Evolutionary conservation across 2,113 vertebrate species (phyloP), one percentile per base, ranked within the genome.

Genomic region (Oryzias javanicus): DNA sequence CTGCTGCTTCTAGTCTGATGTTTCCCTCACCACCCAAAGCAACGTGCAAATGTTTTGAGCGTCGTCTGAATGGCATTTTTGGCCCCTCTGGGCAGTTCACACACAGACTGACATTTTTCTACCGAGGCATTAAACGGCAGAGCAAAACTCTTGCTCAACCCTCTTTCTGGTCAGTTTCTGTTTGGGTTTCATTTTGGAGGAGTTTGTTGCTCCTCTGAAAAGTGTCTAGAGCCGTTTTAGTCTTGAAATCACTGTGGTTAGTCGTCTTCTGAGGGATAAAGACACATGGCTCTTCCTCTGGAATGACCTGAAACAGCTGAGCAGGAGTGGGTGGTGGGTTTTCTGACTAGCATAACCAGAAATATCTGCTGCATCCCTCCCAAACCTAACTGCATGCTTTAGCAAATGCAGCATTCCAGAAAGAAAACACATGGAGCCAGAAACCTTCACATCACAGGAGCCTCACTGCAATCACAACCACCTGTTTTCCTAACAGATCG

Each of bases 271-370:
- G 12, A 45, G 67, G 69, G 63, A 79, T 74, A 48, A 69, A 72
- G 83, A 78, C 80, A 86, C 74, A 80, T 78, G 76, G 63, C 60
- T 72, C 69, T 61, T 47, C 22, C 84, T 80, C 74, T 81, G 85
- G 87, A 90, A 89, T 87, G 79, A 75, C 61, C 79, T 44, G 58
- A 87, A 91, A 88, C 91, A 92, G 90, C 90, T 91, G 91, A 90
- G 84, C 53, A 59, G 66, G 81, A 78, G 81, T 79, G 89, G 84
- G 86, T 77, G 78, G 79, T 71, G 82, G 85, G 80, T 84, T 83
- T 85, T 81, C 73, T 61, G 81, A 74, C 49, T 64, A 80, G 78
- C 80, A 65, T 74, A 74, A 82, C 79, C 82, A 80, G 81, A 92
- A 90, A 90, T 89, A 90, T 87, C 86, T 48, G 56, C 61, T 3